These are phyloP conservation scores for Leptinotarsa peninsularis DNA, from an alignment of 2,888 invertebrate species.

Conservation along the genomic window DNA sequence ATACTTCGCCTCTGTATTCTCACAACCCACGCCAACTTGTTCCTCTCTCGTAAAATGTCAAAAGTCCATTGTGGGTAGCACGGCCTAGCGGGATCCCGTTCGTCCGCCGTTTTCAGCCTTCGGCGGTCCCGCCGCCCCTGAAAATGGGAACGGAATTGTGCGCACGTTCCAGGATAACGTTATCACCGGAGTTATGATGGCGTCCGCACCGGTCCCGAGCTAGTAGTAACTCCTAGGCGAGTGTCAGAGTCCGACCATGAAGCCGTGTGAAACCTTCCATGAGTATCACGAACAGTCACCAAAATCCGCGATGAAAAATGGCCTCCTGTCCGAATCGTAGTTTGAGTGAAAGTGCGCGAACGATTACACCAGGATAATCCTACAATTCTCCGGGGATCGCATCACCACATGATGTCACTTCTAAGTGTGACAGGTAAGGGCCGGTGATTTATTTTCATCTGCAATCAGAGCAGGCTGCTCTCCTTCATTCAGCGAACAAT, in stretches of 20 bases:
- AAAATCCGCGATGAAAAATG: neutral
- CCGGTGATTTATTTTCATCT: slow-evolving; percentile 10
- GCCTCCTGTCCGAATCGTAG: slow-evolving; percentile 11
- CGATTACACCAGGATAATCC: slow-evolving; percentile 4
- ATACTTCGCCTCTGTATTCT: neutral
- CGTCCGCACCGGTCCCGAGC: slow-evolving; percentile 39
- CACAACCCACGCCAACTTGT: neutral
- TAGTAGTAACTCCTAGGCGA: slow-evolving; percentile 31
- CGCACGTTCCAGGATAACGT: slow-evolving; percentile 42
- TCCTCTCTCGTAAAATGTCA: neutral
- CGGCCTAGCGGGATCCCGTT: neutral
- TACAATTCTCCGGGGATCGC: slow-evolving; percentile 21
- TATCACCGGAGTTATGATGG: slow-evolving; percentile 38
- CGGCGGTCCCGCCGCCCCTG: slow-evolving; percentile 25
- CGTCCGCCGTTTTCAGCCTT: slow-evolving; percentile 5
- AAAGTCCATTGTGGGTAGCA: slow-evolving; percentile 2
- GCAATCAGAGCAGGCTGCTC: slow-evolving; percentile 9
- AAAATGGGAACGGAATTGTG: slow-evolving; percentile 26
- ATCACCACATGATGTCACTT: slow-evolving; percentile 46
- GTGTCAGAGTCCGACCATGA: slow-evolving; percentile 32
- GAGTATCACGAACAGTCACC: neutral
- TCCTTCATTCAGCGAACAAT: neutral
- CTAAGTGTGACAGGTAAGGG: slow-evolving; percentile 45
- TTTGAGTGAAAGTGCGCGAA: slow-evolving; percentile 24
- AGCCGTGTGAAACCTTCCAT: slow-evolving; percentile 25